A percentile compares a stretch with the other conserved stretches of the same genome.
Evolutionary conservation across 2,888 invertebrate genomes (phyloP).

Genomic region (Hirtodrosophila histrioides): DNA sequence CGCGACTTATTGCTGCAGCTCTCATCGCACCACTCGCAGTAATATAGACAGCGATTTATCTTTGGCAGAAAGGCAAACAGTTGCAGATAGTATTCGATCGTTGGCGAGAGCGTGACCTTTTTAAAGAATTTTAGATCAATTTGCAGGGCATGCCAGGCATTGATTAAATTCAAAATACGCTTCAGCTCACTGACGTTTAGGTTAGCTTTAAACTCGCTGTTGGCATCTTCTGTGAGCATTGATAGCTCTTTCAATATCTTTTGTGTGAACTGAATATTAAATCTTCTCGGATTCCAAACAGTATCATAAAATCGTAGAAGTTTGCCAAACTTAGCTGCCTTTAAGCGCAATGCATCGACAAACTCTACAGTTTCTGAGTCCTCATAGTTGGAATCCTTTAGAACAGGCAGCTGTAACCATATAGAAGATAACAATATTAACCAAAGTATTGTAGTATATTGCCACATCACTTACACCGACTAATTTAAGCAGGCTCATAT

Average conservation of each 20-base stretch:
- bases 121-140: slow-evolving; percentile 43
- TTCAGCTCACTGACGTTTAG: slow-evolving; percentile 51
- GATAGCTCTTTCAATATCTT: slow-evolving; percentile 18
- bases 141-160: slow-evolving; percentile 52
- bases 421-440: background rate
- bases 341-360: slow-evolving; percentile 42
- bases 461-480: slow-evolving; percentile 50
- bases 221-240: slow-evolving; percentile 38
- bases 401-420: slow-evolving; percentile 52
- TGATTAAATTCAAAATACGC: slow-evolving; percentile 66
- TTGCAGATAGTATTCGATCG: slow-evolving; percentile 44
- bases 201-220: slow-evolving; percentile 18
- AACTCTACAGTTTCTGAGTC: slow-evolving; percentile 40
- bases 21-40: slow-evolving; percentile 69
- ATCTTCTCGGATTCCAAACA: slow-evolving; percentile 51
- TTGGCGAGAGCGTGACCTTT: slow-evolving; percentile 40
- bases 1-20: slow-evolving; percentile 33
- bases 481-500: slow-evolving; percentile 26
- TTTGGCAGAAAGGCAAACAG: slow-evolving; percentile 65
- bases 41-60: slow-evolving; percentile 42
- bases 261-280: background rate
- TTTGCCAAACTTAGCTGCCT: slow-evolving; percentile 51
- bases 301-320: slow-evolving; percentile 29
- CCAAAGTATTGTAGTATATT: background rate
- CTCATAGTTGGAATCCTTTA: slow-evolving; percentile 46